Evolutionary conservation across 1,140 invertebrate species (phyloP), one percentile per base, ranked within the genome.

Genomic region (Triops longicaudatus): DNA sequence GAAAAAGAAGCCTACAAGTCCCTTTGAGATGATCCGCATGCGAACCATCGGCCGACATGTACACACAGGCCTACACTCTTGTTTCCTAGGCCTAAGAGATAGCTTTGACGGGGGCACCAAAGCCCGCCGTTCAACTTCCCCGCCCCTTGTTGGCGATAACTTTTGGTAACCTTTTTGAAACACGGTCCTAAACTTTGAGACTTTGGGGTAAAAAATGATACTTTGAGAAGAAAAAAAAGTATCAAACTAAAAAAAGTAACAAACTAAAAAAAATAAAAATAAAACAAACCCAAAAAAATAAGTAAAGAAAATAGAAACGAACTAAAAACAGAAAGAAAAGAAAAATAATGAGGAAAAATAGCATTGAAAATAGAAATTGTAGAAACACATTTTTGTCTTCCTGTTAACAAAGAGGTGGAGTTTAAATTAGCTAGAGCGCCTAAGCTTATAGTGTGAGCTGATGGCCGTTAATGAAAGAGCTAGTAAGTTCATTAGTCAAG

Each of bases 11-110:
- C 50, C n/a, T 6, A 10, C 17, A 63, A 63, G 22, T 22, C 50
- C 50, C 50, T 63, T 63, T 63, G 50, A 63, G 50, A 63, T 63
- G 50, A 63, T 63, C 50, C 50, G 50, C 50, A 63, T 63, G 50
- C 50, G 50, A 14, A 63, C 50, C 50, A 63, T 63, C 50, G 50
- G 50, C 50, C 50, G 50, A 10, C 50, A 63, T 63, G 50, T 63
- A 63, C 50, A 63, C 50, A 63, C 50, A 63, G 50, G 50, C 50
- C 50, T 63, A 63, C 50, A 63, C 50, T 63, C 50, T 63, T 63
- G 50, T 63, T 63, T 22, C 50, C 17, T 63, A 63, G 50, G 50
- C 50, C 50, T 63, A 63, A 63, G 50, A 63, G 50, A 63, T 63
- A 63, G 50, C 50, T 63, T 63, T 63, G 50, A 63, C 50, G 50